Conservation (phyloP, 1,140 invertebrate genomes). For the Agraylea sexmaculata region DNA sequence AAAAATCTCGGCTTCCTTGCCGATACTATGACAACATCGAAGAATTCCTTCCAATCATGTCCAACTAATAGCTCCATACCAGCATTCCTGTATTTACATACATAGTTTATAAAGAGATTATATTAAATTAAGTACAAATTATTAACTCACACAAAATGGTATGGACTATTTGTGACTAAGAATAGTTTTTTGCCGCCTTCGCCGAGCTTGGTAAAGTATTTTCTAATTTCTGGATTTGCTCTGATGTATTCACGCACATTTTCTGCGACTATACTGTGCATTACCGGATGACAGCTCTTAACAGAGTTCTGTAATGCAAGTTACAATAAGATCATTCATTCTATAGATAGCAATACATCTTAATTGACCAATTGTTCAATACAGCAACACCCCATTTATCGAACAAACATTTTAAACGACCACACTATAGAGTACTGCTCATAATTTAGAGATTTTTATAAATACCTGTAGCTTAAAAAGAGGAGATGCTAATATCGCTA, state of each 20-base stretch:
- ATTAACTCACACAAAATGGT: constrained; percentile 84
- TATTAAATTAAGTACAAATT: neutral
- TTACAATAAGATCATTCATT: too few relatives aligned
- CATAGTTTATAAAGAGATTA: neutral
- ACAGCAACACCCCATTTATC: too few relatives aligned
- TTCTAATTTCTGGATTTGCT: constrained; percentile 58
- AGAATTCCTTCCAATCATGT: constrained; percentile 77
- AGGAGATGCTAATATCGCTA: too few relatives aligned
- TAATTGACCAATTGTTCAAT: too few relatives aligned
- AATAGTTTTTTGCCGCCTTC: constrained; percentile 80
- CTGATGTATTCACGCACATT: constrained; percentile 74
- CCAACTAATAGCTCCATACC: constrained; percentile 89
- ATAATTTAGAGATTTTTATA: constrained; percentile 6
- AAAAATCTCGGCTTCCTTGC: constrained; percentile 95
- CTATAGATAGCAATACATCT: too few relatives aligned
- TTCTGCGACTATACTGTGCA: constrained; percentile 76
- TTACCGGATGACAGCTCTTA: constrained; percentile 77
- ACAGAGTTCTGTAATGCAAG: constrained; percentile 65
- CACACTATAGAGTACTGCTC: constrained; percentile 4
- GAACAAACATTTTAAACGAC: too few relatives aligned
- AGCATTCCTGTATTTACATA: constrained; percentile 55
- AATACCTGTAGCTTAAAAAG: constrained; percentile 3
- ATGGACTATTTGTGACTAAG: constrained; percentile 93
- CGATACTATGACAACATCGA: constrained; percentile 90
- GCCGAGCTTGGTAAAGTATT: constrained; percentile 66